These are phyloP conservation scores for Corythornis madagascariensis DNA, from an alignment of 2,113 vertebrate genomes.

Conservation along the genomic window DNA sequence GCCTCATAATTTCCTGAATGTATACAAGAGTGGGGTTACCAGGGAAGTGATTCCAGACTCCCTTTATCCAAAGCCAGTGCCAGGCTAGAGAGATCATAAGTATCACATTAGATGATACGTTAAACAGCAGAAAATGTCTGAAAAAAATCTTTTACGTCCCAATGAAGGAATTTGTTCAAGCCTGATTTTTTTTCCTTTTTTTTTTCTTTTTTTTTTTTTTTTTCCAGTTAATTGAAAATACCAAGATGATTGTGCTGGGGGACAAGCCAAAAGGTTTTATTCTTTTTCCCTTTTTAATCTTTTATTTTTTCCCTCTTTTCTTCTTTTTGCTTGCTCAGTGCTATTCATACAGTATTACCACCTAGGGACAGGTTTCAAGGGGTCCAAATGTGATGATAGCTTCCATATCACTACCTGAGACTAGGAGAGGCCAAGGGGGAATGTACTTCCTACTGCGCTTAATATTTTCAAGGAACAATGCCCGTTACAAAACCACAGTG, in stretches of 20 bases:
- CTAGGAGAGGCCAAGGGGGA: conserved; percentile 27
- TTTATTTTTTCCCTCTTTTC: not conserved
- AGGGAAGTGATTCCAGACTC: not conserved
- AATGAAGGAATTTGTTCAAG: not conserved
- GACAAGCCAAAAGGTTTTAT: conserved; percentile 21
- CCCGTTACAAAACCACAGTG: conserved; percentile 9
- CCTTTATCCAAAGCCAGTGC: not conserved
- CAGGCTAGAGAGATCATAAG: not conserved
- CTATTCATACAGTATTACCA: conserved; percentile 43
- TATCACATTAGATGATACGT: not conserved
- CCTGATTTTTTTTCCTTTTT: too few species aligned
- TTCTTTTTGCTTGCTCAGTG: conserved; percentile 41
- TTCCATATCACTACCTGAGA: conserved; percentile 43
- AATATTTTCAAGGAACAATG: conserved; percentile 56
- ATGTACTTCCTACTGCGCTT: not conserved
- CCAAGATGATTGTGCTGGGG: not conserved
- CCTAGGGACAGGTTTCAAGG: conserved; percentile 42
- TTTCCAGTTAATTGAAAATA: not conserved
- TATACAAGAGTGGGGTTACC: not conserved
- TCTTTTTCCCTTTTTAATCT: not conserved
- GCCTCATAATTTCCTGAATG: not conserved
- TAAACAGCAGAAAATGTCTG: not conserved
- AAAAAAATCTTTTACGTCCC: not conserved
- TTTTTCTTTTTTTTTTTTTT: not conserved
- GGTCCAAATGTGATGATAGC: conserved; percentile 41